Conservation (phyloP, 2,113 vertebrate species). For the Dendropsophus ebraccatus region DNA sequence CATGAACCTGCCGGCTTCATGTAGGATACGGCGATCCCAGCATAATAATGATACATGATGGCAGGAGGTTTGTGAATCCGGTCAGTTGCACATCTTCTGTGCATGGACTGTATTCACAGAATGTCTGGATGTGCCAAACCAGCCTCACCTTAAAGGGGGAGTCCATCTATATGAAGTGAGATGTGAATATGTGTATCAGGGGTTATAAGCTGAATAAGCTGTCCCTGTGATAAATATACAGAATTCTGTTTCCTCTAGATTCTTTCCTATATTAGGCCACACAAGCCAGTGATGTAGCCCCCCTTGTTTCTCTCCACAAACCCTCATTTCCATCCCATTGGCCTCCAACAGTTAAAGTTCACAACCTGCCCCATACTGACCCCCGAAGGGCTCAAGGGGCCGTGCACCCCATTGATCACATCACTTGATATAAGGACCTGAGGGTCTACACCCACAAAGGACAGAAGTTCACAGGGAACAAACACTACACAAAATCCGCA, state of each 20-base stretch:
- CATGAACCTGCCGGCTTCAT: no score
- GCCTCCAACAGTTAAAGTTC: slow-evolving; percentile 27
- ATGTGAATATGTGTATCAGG: background rate
- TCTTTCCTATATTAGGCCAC: background rate
- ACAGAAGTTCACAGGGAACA: slow-evolving; percentile 25
- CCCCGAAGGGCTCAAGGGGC: background rate
- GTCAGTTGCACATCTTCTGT: no score
- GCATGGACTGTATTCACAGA: no score
- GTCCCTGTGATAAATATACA: no score
- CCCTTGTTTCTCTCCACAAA: background rate
- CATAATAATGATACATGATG: no score
- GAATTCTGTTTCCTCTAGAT: no score
- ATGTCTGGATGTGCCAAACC: no score
- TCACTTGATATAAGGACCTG: background rate
- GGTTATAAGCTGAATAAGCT: no score
- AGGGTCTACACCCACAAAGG: slow-evolving; percentile 1
- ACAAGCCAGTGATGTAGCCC: background rate
- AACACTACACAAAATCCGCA: no score
- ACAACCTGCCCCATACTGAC: slow-evolving; percentile 28
- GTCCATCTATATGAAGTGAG: background rate
- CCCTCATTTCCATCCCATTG: background rate
- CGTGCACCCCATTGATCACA: background rate
- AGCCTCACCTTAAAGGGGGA: background rate
- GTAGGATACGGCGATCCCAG: no score
- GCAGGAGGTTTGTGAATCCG: no score